These are phyloP conservation scores for Hetaerina americana DNA, from an alignment of 1,140 invertebrate genomes.

Conservation along the genomic window DNA sequence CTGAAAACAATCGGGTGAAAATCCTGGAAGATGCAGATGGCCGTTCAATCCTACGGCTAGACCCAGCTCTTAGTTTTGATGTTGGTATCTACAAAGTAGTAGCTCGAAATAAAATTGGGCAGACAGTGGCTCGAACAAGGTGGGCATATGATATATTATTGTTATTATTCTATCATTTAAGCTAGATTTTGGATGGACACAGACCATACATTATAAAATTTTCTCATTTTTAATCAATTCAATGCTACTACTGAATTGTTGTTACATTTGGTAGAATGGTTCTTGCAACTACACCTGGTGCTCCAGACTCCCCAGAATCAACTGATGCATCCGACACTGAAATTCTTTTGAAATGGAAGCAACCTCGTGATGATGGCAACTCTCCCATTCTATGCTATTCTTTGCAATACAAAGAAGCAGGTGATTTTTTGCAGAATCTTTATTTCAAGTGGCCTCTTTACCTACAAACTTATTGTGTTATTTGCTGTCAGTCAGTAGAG, in stretches of 20 bases:
- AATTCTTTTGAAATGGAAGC: slow-evolving; percentile 77
- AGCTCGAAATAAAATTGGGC: slow-evolving; percentile 53
- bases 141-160: no score
- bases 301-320: slow-evolving; percentile 79
- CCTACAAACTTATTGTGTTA: not conserved
- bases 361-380: slow-evolving; percentile 71
- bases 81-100: slow-evolving; percentile 91
- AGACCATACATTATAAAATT: not conserved
- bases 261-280: slow-evolving; percentile 53
- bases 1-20: slow-evolving; percentile 63
- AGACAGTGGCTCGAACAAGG: not conserved
- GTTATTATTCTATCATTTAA: not conserved
- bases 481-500: no score
- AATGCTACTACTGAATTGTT: no score
- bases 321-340: slow-evolving; percentile 70
- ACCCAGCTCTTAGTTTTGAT: slow-evolving; percentile 63
- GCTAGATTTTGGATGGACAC: not conserved
- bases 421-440: slow-evolving; percentile 23
- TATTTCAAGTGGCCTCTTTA: not conserved
- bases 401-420: slow-evolving; percentile 59
- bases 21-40: slow-evolving; percentile 62
- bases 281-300: slow-evolving; percentile 54
- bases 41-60: slow-evolving; percentile 60
- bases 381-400: slow-evolving; percentile 71
- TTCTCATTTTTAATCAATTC: not conserved